Evolutionary conservation across 1,140 invertebrate species (phyloP).

Genomic region (Lerema accius): DNA sequence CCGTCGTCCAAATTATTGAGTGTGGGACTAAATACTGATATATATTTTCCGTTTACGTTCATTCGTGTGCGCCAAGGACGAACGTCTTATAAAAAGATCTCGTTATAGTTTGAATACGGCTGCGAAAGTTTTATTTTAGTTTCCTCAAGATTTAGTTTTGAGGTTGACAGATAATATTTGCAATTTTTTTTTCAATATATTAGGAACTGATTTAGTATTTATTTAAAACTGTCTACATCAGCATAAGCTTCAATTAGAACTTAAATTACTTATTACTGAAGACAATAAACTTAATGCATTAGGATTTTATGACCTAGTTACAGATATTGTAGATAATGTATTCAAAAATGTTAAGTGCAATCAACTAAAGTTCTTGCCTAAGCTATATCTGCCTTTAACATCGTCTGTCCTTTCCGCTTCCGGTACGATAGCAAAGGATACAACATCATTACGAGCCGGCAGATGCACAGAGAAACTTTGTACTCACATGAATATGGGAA

Average conservation of each 20-base stretch:
- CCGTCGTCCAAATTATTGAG: slow-evolving; percentile 75
- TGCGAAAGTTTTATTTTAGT: background rate
- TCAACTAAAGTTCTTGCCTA: background rate
- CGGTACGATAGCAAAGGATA: slow-evolving; percentile 15
- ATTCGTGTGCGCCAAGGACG: slow-evolving; percentile 44
- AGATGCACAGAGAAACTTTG: slow-evolving; percentile 16
- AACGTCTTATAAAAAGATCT: slow-evolving; percentile 30
- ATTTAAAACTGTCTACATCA: background rate
- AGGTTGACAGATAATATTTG: background rate
- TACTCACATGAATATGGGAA: slow-evolving; percentile 6
- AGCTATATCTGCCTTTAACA: slow-evolving; percentile 5
- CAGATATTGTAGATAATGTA: background rate
- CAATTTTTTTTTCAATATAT: background rate
- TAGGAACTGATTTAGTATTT: background rate
- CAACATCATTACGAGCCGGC: slow-evolving; percentile 14
- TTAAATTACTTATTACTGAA: no score
- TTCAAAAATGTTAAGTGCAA: background rate
- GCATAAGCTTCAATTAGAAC: no score
- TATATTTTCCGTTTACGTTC: slow-evolving; percentile 71
- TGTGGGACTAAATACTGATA: slow-evolving; percentile 79
- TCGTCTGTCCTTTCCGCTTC: slow-evolving; percentile 13
- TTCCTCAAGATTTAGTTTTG: background rate
- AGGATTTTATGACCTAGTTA: no score
- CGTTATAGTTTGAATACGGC: slow-evolving; percentile 9
- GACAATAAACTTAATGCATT: no score